These are phyloP conservation scores for Drosophila mimetica DNA, from an alignment of 2,888 invertebrate genomes.

Conservation along the genomic window DNA sequence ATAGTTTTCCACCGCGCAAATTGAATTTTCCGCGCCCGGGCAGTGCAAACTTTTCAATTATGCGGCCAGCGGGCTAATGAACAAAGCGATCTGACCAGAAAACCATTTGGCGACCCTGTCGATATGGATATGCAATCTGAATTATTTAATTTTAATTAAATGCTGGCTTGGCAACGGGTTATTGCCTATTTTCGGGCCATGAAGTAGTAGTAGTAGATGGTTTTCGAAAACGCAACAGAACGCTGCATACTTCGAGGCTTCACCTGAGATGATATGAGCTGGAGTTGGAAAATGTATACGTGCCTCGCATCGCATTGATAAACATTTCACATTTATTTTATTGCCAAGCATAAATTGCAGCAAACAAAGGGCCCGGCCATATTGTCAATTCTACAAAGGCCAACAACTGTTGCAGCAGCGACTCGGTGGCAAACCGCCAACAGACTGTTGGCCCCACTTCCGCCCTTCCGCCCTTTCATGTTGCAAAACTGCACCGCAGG, in stretches of 20 bases:
- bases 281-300: constrained; percentile 2
- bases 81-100: constrained; percentile 49
- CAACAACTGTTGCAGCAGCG: constrained; percentile 66
- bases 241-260: constrained; percentile 14
- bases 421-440: constrained; percentile 68
- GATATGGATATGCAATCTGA: constrained; percentile 46
- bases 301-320: constrained; percentile 32
- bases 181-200: constrained; percentile 27
- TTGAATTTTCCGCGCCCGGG: constrained; percentile 58
- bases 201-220: not conserved
- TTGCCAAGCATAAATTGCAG: constrained; percentile 69
- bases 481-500: constrained; percentile 73
- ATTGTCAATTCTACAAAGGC: constrained; percentile 62
- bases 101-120: constrained; percentile 15
- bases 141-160: constrained; percentile 75
- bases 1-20: constrained; percentile 42
- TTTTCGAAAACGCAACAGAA: not conserved
- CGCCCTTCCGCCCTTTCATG: constrained; percentile 61
- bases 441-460: constrained; percentile 35
- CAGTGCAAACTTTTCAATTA: constrained; percentile 63
- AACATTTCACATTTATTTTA: constrained; percentile 67
- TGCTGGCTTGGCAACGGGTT: constrained; percentile 12
- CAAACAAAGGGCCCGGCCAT: constrained; percentile 58
- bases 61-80: constrained; percentile 52
- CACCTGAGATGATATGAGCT: constrained; percentile 26